phyloP scores from a whole-genome alignment of 2,888 invertebrate species.

The Pammene fasciana region DNA sequence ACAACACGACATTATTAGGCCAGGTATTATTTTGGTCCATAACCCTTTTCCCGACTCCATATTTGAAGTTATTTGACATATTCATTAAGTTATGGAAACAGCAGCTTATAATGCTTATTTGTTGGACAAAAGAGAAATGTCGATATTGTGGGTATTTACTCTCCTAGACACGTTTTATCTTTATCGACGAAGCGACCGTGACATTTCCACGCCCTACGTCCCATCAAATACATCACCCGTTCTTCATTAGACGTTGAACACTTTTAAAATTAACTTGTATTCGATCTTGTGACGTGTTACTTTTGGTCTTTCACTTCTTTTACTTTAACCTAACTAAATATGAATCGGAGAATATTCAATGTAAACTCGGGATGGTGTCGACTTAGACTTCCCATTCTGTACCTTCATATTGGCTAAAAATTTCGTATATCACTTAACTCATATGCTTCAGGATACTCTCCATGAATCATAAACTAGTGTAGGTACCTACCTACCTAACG shows the following conservation, averaged over 20 bases:
- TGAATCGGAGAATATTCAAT: neutral
- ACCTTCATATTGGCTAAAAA: too few relatives aligned
- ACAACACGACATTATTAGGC: too few relatives aligned
- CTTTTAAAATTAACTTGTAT: constrained; percentile 19
- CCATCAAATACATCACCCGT: constrained; percentile 40
- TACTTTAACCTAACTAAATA: neutral
- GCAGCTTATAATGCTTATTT: neutral
- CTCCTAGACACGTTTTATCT: constrained; percentile 58
- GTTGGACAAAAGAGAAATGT: neutral
- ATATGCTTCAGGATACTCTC: too few relatives aligned
- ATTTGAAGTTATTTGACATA: too few relatives aligned
- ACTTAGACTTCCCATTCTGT: too few relatives aligned
- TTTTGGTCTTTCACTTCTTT: neutral
- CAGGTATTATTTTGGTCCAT: too few relatives aligned
- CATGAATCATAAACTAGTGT: too few relatives aligned
- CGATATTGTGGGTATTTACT: constrained; percentile 19
- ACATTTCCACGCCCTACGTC: constrained; percentile 66
- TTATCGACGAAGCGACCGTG: constrained; percentile 66
- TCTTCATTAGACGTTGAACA: constrained; percentile 22
- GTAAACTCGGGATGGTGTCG: too few relatives aligned
- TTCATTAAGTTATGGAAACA: too few relatives aligned
- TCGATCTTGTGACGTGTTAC: neutral
- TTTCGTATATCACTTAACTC: too few relatives aligned
- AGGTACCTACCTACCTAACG: too few relatives aligned
- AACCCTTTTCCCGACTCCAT: too few relatives aligned